Evolutionary conservation across 1,140 invertebrate genomes (phyloP), one percentile per base, ranked within the genome.

Genomic region (Drosophila repleta): DNA sequence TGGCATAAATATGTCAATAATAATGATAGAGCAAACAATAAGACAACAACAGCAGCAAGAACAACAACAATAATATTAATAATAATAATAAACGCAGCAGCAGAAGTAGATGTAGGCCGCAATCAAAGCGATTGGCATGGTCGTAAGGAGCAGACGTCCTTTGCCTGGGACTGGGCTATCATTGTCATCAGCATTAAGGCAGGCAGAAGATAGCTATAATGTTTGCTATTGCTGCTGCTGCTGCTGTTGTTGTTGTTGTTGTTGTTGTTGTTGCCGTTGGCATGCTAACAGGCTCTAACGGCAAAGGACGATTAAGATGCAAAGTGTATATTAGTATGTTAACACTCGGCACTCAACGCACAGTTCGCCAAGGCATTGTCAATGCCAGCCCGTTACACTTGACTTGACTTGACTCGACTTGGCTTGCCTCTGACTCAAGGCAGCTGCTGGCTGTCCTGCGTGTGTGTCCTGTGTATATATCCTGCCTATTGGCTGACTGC

Each of bases 261-360:
- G 43, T 8, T 35, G 29, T 43, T 53, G 26, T 20, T 29, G 29
- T 29, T 41, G 48, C 17, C 52, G 63, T 21, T 62, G 43, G 7
- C 48, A 45, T 51, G 57, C 45, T 69, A 63, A 69, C 58, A 74
- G 70, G 41, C 65, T 39, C 58, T 55, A 75, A 83, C 76, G 62
- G 52, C 48, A 45, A 57, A 65, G 68, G 71, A 61, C 83, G 83
- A 88, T 87, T 87, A 87, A 87, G 83, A 87, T 87, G 83, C 83
- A 87, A 87, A 88, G 83, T 87, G 83, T 83, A 79, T 87, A 87
- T 87, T 78, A 79, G 71, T 82, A 76, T 87, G 83, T 87, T 87
- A 87, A 88, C 78, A 88, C 82, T 88, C 71, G 43, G 55, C 78
- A 73, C 45, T 55, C 24, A 24, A 65, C 21, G 46, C 63, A 64